A percentile compares a stretch with the other conserved stretches of the same genome.
These are phyloP conservation scores for Microdon myrmicae DNA, from an alignment of 2,888 invertebrate genomes.

Conservation along the genomic window DNA sequence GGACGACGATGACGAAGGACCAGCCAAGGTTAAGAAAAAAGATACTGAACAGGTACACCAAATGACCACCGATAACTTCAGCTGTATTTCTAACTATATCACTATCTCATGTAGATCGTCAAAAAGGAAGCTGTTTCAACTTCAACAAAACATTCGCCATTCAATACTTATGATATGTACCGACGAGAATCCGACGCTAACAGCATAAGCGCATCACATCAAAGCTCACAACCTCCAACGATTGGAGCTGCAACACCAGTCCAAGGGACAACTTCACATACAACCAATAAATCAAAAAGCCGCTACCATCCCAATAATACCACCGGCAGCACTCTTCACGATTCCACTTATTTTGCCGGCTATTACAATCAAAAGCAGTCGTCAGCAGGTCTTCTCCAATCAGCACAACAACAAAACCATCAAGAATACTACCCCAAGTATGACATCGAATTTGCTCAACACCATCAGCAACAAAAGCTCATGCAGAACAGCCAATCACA, in stretches of 20 bases:
- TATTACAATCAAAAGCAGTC: conserved; percentile 59
- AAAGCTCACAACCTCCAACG: conserved; percentile 51
- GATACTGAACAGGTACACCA: conserved; percentile 62
- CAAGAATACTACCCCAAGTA: conserved; percentile 66
- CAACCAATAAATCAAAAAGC: conserved; percentile 23
- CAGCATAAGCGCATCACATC: conserved; percentile 53
- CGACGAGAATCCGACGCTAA: conserved; percentile 58
- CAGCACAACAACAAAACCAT: conserved; percentile 41
- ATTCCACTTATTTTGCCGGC: conserved; percentile 59
- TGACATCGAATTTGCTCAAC: conserved; percentile 61
- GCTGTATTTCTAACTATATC: background rate
- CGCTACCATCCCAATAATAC: conserved; percentile 33
- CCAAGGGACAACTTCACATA: conserved; percentile 29
- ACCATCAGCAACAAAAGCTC: conserved; percentile 57
- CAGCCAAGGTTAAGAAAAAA: conserved; percentile 66
- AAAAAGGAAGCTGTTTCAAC: conserved; percentile 67
- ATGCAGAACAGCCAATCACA: conserved; percentile 38
- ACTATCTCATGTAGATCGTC: conserved; percentile 57
- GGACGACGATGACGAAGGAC: conserved; percentile 66
- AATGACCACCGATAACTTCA: background rate
- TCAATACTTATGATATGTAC: conserved; percentile 61
- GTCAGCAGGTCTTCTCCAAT: conserved; percentile 53
- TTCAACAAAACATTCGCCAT: conserved; percentile 64
- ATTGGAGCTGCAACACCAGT: conserved; percentile 25
- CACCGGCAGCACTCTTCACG: conserved; percentile 53